phyloP scores from a whole-genome alignment of 2,888 invertebrate species.

The Metalampra italica region DNA sequence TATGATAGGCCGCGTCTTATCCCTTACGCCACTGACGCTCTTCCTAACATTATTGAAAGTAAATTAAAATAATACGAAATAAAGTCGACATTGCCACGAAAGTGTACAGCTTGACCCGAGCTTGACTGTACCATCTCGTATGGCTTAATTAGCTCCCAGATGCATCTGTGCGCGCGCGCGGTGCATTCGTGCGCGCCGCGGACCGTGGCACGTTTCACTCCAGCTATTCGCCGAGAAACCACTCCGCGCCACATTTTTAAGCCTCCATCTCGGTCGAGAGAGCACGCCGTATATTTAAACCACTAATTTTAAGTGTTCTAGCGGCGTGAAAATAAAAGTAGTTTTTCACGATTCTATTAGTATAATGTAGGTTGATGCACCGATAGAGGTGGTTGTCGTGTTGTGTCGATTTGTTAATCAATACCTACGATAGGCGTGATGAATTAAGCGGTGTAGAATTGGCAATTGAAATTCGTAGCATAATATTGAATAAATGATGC shows the following conservation, averaged over 20 bases:
- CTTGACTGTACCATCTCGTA: too few species aligned
- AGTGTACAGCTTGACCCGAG: too few species aligned
- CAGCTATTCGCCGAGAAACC: constrained; percentile 68
- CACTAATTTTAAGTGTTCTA: neutral
- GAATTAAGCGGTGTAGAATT: too few species aligned
- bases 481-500: too few species aligned
- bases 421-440: too few species aligned
- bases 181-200: constrained; percentile 41
- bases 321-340: neutral
- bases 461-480: too few species aligned
- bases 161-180: constrained; percentile 4
- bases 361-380: neutral
- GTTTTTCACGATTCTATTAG: neutral
- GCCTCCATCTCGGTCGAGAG: constrained; percentile 60
- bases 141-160: neutral
- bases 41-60: too few species aligned
- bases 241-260: constrained; percentile 67
- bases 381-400: neutral
- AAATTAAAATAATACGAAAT: too few species aligned
- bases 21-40: too few species aligned
- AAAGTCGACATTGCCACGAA: too few species aligned
- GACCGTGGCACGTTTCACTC: constrained; percentile 72
- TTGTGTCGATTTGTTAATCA: too few species aligned
- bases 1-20: too few species aligned
- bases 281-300: constrained; percentile 25